phyloP scores from a whole-genome alignment of 2,113 vertebrate species.

The Diglossa brunneiventris region DNA sequence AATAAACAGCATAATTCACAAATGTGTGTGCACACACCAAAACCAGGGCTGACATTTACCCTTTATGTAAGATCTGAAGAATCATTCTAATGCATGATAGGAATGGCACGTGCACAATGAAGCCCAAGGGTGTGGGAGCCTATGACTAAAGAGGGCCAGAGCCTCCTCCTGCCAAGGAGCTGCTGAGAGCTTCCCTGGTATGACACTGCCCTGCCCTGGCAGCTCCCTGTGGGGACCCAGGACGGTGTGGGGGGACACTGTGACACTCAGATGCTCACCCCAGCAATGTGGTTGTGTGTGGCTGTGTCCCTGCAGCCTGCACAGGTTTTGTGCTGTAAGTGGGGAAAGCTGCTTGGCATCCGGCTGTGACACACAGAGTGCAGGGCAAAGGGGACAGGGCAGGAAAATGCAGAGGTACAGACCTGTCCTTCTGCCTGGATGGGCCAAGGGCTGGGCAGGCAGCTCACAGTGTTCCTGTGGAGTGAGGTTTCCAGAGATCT shows the following conservation, averaged over 20 bases:
- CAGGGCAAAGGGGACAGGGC: not conserved
- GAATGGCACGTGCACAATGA: conserved; percentile 38
- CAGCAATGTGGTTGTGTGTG: fast-evolving
- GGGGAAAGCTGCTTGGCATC: not conserved
- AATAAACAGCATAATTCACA: conserved; percentile 27
- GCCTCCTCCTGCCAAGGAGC: not conserved
- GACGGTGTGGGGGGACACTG: fast-evolving
- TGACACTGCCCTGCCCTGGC: not conserved
- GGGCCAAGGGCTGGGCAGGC: not conserved
- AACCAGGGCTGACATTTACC: not conserved
- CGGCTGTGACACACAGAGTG: fast-evolving
- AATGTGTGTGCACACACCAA: not conserved
- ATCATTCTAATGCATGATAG: conserved; percentile 16
- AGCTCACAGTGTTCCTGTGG: not conserved
- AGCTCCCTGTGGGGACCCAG: not conserved
- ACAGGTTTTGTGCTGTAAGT: fast-evolving
- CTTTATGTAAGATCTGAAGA: conserved; percentile 53
- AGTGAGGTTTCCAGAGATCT: not conserved
- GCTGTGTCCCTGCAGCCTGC: not conserved
- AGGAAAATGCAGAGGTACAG: not conserved
- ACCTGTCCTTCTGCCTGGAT: not conserved
- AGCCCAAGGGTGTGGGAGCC: conserved; percentile 23
- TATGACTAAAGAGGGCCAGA: conserved; percentile 30
- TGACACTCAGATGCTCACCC: fast-evolving
- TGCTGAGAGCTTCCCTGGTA: not conserved